These are phyloP conservation scores for Heliopora coerulea DNA, from an alignment of 92 coral and sea anemone genomes.

Conservation along the genomic window DNA sequence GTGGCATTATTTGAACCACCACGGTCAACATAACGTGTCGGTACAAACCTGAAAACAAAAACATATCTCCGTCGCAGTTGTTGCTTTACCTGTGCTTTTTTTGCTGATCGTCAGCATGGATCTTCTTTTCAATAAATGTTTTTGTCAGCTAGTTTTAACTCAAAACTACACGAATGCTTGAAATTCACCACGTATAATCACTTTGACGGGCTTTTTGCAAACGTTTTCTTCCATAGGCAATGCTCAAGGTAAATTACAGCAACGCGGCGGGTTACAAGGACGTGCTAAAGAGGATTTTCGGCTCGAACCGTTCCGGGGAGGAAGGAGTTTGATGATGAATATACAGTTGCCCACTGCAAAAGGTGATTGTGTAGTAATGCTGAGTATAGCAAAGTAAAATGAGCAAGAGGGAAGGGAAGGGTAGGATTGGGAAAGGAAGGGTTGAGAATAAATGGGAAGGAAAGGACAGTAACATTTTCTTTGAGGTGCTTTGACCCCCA, in stretches of 20 bases:
- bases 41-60: no score
- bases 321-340: conserved; percentile 60
- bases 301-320: conserved; percentile 71
- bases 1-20: no score
- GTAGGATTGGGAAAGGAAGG: background rate
- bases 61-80: no score
- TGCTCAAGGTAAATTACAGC: conserved; percentile 92
- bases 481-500: no score
- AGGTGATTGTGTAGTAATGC: conserved; percentile 50
- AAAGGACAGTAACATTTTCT: background rate
- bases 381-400: background rate
- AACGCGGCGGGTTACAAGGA: conserved; percentile 63
- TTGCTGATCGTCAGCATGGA: no score
- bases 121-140: no score
- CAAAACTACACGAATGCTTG: no score
- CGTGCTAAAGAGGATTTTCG: conserved; percentile 74
- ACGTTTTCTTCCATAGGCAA: conserved; percentile 61
- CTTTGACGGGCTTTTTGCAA: no score
- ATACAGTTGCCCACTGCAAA: conserved; percentile 65
- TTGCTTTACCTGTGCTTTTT: no score
- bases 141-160: no score
- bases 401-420: background rate
- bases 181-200: no score
- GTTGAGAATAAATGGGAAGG: background rate
- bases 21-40: no score